Percentiles rank a stretch among this genome's conserved stretches.
phyloP scores from a whole-genome alignment of 2,797 vertebrate genomes.

The Enoplosus armatus region DNA sequence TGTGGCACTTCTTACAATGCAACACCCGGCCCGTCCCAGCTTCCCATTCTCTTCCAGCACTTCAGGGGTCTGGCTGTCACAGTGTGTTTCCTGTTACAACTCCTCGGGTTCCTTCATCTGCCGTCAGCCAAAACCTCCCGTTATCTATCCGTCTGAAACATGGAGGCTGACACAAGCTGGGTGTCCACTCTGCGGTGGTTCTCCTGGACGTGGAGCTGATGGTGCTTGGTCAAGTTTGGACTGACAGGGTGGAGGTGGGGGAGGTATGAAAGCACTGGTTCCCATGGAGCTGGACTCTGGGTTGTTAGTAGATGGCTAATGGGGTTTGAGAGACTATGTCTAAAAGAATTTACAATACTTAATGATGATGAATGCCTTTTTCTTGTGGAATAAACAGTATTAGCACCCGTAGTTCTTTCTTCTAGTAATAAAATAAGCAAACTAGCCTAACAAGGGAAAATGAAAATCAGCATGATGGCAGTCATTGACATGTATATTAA shows the following conservation, averaged over 20 bases:
- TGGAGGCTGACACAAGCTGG: slow-evolving; percentile 43
- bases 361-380: neutral
- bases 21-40: slow-evolving; percentile 26
- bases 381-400: neutral
- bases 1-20: slow-evolving; percentile 35
- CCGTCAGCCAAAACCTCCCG: slow-evolving; percentile 56
- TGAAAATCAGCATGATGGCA: neutral
- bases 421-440: neutral
- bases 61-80: slow-evolving; percentile 69
- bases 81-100: slow-evolving; percentile 64
- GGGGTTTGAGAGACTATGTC: neutral
- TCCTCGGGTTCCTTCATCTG: slow-evolving; percentile 56
- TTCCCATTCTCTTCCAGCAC: slow-evolving; percentile 50
- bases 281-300: neutral
- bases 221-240: slow-evolving; percentile 27
- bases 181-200: slow-evolving; percentile 54
- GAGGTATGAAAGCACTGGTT: slow-evolving; percentile 15
- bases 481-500: neutral
- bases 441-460: neutral
- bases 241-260: neutral
- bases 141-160: slow-evolving; percentile 62
- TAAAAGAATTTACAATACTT: neutral
- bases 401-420: neutral
- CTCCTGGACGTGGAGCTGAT: slow-evolving; percentile 26
- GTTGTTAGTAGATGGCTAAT: neutral